Evolutionary conservation across 1,140 invertebrate genomes (phyloP), one percentile per base, ranked within the genome.

Genomic region (Sarcophaga bullata): DNA sequence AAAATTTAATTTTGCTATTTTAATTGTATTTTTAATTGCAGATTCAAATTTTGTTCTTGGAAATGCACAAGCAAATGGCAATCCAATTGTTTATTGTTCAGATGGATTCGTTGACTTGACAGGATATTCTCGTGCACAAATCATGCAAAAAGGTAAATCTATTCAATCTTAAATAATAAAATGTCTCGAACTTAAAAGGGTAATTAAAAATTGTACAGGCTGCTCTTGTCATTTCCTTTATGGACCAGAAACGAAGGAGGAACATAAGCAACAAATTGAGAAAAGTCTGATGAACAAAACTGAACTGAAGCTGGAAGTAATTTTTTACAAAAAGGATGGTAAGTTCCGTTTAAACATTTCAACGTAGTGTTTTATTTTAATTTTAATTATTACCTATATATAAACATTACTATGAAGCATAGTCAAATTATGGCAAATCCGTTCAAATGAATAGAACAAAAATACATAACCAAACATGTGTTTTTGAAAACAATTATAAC

Each of bases 1-100:
- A 58, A 58, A 58, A 58, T 58, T 62, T 11, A n/a, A 15, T 62
- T 62, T 62, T 62, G 54, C 5, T 15, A n/a, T 49, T n/a, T 76
- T 82, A 68, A 48, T 83, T 82, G 84, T 84, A 86, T 90, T 86
- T 89, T 88, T 87, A 87, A 89, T 94, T 92, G 25, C 95, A 99
- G 98, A 99, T 91, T 98, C 97, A 92, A 99, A 98, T 92, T 99
- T 99, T 92, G 97, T 99, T 86, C 92, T 99, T 90, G 98, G 97
- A 85, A 98, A 98, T 93, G 97, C 98, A 83, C 97, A 98, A 92
- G 97, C 98, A 84, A 94, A 95, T 84, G 91, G 94, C 83, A 97
- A 97, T 92, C 97, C 98, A 84, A 98, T 99, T 91, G 98, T 99
- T 83, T 99, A 99, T 92, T 99, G 98, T 92, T 98, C 97, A 6